Percentiles rank a stretch among this genome's conserved stretches.
phyloP scores from a whole-genome alignment of 2,113 vertebrate species.

The Cercocebus atys region DNA sequence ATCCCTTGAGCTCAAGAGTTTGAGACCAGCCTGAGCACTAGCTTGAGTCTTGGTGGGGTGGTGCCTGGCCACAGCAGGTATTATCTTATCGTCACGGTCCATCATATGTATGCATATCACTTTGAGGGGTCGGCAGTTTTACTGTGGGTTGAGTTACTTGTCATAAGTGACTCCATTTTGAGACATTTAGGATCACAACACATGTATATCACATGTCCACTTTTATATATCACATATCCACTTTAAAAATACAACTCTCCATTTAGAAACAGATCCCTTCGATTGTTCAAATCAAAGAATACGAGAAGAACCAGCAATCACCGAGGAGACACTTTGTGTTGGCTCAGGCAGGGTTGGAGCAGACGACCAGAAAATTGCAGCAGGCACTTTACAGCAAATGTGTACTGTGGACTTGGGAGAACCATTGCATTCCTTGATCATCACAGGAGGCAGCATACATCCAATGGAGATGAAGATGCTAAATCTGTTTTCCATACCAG shows the following conservation, averaged over 20 bases:
- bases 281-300: too few relatives aligned
- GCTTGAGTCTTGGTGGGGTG: not conserved
- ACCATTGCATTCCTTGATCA: constrained; percentile 93
- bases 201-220: not conserved
- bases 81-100: not conserved
- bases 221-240: not conserved
- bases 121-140: not conserved
- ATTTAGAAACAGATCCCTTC: not conserved
- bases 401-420: constrained; percentile 88
- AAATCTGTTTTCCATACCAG: constrained; percentile 86
- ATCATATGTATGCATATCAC: not conserved
- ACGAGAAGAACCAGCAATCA: constrained; percentile 74
- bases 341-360: constrained; percentile 92
- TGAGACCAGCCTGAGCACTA: too few relatives aligned
- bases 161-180: not conserved
- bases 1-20: too few relatives aligned
- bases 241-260: not conserved
- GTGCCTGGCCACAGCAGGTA: not conserved
- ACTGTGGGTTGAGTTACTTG: not conserved
- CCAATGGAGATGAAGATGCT: constrained; percentile 96
- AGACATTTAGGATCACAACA: not conserved
- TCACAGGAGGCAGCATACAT: constrained; percentile 92
- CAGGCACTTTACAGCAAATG: constrained; percentile 90
- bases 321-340: constrained; percentile 87
- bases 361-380: constrained; percentile 88